Conservation (phyloP, 2,113 vertebrate species). For the Speoplatyrhinus poulsoni region DNA sequence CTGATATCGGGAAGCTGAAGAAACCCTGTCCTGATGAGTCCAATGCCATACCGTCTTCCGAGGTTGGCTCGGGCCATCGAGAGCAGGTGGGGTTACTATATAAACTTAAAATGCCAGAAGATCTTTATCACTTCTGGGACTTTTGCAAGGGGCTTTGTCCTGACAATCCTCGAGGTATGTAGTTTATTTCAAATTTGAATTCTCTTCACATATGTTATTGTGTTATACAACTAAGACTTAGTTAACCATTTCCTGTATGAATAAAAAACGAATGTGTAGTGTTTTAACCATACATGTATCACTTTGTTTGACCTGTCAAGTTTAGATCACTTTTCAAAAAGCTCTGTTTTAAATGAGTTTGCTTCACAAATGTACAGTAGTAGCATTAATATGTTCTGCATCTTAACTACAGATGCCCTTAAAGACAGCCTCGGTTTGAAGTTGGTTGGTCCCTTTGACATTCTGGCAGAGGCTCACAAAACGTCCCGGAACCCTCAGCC, state of each 20-base stretch:
- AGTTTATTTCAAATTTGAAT: not conserved
- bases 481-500: constrained; percentile 68
- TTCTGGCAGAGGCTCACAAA: constrained; percentile 88
- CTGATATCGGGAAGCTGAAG: constrained; percentile 72
- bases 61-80: constrained; percentile 63
- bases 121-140: constrained; percentile 93
- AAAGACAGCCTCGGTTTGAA: constrained; percentile 81
- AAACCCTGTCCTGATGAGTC: constrained; percentile 64
- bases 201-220: no score
- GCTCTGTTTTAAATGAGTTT: not conserved
- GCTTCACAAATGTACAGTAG: not conserved
- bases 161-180: constrained; percentile 84
- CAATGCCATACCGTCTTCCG: not conserved
- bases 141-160: constrained; percentile 85
- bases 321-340: not conserved
- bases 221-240: no score
- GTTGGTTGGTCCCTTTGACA: constrained; percentile 92
- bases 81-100: constrained; percentile 82
- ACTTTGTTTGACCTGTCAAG: no score
- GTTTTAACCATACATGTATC: no score
- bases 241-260: no score
- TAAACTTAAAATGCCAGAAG: constrained; percentile 86
- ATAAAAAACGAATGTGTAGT: no score
- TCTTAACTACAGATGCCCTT: constrained; percentile 81
- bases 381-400: not conserved